A percentile compares a stretch with the other conserved stretches of the same genome.
phyloP scores from a whole-genome alignment of 1,140 invertebrate genomes.

The Achatina immaculata region DNA sequence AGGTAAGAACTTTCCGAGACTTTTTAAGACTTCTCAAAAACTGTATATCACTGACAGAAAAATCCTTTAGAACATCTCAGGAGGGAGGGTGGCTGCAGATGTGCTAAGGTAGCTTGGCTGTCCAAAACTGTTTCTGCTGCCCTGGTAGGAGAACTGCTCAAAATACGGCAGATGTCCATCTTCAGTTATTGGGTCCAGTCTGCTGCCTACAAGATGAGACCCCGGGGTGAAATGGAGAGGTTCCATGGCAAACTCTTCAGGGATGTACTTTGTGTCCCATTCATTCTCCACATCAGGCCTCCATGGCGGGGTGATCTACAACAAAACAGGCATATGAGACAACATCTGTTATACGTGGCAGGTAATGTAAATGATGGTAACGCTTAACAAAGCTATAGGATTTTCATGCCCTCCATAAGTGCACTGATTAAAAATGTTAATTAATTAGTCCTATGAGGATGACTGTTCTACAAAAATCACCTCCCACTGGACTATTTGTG shows the following conservation, averaged over 20 bases:
- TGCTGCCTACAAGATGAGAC: conserved; percentile 69
- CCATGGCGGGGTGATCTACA: conserved; percentile 66
- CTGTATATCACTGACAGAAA: too few species aligned
- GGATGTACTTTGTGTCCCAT: conserved; percentile 70
- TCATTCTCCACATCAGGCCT: conserved; percentile 66
- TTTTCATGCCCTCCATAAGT: too few species aligned
- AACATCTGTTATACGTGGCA: too few species aligned
- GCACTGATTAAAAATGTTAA: too few species aligned
- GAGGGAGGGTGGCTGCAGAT: conserved; percentile 56
- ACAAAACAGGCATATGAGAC: conserved; percentile 5
- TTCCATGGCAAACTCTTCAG: conserved; percentile 69
- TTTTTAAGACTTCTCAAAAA: too few species aligned
- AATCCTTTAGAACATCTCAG: background rate
- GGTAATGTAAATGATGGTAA: too few species aligned
- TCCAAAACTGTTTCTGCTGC: conserved; percentile 56
- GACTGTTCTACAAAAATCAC: too few species aligned
- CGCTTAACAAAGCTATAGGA: too few species aligned
- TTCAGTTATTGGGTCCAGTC: conserved; percentile 80
- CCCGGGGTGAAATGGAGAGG: conserved; percentile 62
- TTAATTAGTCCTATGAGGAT: too few species aligned
- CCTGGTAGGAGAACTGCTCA: conserved; percentile 83
- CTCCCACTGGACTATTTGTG: too few species aligned
- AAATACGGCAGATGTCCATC: conserved; percentile 80
- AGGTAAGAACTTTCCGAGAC: too few species aligned
- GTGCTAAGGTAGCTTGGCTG: conserved; percentile 53